phyloP scores from a whole-genome alignment of 2,888 invertebrate genomes.

The Pachydiplax longipennis region DNA sequence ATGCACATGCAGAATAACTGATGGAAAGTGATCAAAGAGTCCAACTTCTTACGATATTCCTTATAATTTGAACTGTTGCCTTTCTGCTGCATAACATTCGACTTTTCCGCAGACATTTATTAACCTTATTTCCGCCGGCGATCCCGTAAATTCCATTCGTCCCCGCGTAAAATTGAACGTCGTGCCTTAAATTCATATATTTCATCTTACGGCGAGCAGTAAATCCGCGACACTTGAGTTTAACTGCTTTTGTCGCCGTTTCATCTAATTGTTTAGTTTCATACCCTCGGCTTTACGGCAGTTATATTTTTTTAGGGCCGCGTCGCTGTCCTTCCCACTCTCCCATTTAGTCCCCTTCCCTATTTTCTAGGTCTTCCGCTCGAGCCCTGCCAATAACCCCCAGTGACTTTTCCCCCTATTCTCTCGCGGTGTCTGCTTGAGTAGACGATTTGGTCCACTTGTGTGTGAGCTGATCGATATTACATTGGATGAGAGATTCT shows the following conservation, averaged over 20 bases:
- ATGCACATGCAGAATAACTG: too few species aligned
- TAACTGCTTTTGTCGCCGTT: background rate
- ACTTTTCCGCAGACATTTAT: too few species aligned
- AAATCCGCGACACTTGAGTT: background rate
- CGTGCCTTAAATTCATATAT: too few species aligned
- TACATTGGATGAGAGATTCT: conserved; percentile 6
- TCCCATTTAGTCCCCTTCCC: background rate
- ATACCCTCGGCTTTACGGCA: background rate
- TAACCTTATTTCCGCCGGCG: too few species aligned
- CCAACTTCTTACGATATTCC: too few species aligned
- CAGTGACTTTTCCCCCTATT: background rate
- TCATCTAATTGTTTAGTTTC: background rate
- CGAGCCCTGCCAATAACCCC: background rate
- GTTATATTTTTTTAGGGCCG: background rate
- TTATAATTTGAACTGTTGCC: too few species aligned
- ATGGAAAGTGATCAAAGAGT: too few species aligned
- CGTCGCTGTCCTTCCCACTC: background rate
- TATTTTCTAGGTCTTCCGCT: background rate
- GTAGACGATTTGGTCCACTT: conserved; percentile 19
- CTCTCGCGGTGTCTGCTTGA: conserved; percentile 5
- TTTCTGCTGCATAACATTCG: too few species aligned
- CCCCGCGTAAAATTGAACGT: too few species aligned
- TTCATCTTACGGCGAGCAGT: background rate
- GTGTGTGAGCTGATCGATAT: background rate
- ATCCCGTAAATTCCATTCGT: too few species aligned